Evolutionary conservation across 2,797 vertebrate species (phyloP).

Genomic region (Tarsius wallacei): DNA sequence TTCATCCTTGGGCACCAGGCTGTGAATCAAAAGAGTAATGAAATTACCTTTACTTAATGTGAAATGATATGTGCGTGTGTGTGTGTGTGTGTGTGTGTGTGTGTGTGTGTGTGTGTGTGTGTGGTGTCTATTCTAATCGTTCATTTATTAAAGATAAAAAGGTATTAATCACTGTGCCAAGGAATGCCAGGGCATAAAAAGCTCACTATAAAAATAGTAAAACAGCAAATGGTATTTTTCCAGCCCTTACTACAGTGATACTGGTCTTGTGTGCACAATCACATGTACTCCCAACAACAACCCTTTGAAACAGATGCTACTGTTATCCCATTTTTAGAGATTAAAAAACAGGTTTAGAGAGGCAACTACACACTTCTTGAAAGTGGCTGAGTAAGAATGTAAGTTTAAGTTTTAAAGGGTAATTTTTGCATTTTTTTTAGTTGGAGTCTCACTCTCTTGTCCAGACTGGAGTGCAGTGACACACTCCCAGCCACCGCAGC

Average conservation of each 20-base stretch:
- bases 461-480: too few relatives aligned
- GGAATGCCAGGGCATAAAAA: background rate
- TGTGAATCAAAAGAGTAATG: conserved; percentile 71
- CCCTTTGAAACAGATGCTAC: background rate
- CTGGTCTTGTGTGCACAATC: accelerated
- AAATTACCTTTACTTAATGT: conserved; percentile 70
- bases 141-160: conserved; percentile 75
- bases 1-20: background rate
- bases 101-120: too few relatives aligned
- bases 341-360: background rate
- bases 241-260: background rate
- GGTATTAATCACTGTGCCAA: conserved; percentile 59
- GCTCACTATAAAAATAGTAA: background rate
- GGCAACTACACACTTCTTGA: background rate
- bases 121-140: conserved; percentile 47
- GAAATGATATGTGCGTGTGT: background rate
- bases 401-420: background rate
- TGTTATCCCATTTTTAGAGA: background rate
- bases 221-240: background rate
- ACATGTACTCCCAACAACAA: background rate
- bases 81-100: too few relatives aligned
- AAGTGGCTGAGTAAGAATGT: background rate
- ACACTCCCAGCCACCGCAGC: too few relatives aligned
- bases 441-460: too few relatives aligned
- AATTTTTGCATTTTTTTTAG: background rate